Evolutionary conservation across 2,113 vertebrate species (phyloP), one percentile per base, ranked within the genome.

Genomic region (Pseudorectes ferrugineus): DNA sequence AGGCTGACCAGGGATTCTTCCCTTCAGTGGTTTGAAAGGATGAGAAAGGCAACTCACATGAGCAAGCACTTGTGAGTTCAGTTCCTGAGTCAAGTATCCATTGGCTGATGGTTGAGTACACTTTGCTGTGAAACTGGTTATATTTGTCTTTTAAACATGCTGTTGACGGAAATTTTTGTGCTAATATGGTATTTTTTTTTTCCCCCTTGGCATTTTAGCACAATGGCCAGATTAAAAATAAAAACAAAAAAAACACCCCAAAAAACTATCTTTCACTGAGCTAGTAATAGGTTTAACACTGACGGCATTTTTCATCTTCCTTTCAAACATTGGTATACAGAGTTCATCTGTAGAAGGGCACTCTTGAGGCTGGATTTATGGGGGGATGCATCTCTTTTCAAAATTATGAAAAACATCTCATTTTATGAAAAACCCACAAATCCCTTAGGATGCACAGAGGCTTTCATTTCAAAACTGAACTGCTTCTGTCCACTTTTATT

Each of bases 401-500:
- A 90, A 96, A 95, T 94, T 59, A 91, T n/a, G 62, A 72, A 82
- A 97, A 95, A 31, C 66, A 54, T 85, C 61, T 86, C 31, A 65
- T 96, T 91, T 95, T 88, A 73, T 83, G 54, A 90, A 93, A 92
- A 94, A 78, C 9, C 59, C 83, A 84, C 86, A 95, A 89, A 26
- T 65, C 86, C 68, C 88, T 89, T 40, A 80, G 82, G 89, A 90
- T 48, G 35, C 35, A 66, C 17, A 83, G 63, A 74, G 63, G 35
- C 31, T 96, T 93, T 89, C 7, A 48, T 86, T 92, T 94, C 58
- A 93, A 94, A 92, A 93, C 85, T 88, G 85, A 92, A 61, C 71
- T 80, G 40, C 62, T 88, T 96, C 85, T 96, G 78, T 94, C 91
- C 89, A 92, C 84, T 92, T 68, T 45, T 78, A 68, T 76, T 92